phyloP scores from a whole-genome alignment of 2,797 vertebrate genomes.

The Crocodylus rhombifer region DNA sequence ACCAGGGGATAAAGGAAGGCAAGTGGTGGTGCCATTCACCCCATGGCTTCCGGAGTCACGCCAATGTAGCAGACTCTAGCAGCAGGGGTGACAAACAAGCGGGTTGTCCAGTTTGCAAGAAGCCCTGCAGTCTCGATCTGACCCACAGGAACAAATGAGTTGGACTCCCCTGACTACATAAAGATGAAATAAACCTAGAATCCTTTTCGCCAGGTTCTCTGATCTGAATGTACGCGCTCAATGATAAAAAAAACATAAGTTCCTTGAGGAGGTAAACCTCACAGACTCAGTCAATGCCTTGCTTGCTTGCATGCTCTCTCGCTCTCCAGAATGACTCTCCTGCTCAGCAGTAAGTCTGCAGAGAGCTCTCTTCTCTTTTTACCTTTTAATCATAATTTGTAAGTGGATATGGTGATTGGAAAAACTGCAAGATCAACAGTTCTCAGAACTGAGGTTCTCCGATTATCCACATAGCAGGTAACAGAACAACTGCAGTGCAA shows the following conservation, averaged over 20 bases:
- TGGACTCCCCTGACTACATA: no score
- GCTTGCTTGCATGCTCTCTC: neutral
- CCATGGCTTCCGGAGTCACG: no score
- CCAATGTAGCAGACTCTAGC: no score
- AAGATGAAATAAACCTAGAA: neutral
- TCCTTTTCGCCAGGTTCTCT: neutral
- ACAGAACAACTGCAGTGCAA: neutral
- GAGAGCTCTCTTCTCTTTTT: constrained; percentile 12
- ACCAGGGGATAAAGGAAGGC: no score
- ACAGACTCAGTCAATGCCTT: neutral
- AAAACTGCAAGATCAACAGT: constrained; percentile 43
- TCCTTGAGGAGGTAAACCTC: neutral
- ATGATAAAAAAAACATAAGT: neutral
- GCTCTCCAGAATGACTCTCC: constrained; percentile 21
- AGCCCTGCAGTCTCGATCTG: no score
- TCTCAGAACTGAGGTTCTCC: neutral
- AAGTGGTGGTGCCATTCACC: no score
- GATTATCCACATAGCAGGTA: no score
- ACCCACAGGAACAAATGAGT: no score
- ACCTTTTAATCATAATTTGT: constrained; percentile 58
- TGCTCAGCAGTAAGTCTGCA: constrained; percentile 28
- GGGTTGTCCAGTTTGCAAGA: no score
- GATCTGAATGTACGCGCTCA: neutral
- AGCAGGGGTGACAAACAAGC: no score
- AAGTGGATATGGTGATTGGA: constrained; percentile 61